Percentiles rank a stretch among this genome's conserved stretches.
phyloP scores from a whole-genome alignment of 2,888 invertebrate genomes.

The Agonopterix heracliana region DNA sequence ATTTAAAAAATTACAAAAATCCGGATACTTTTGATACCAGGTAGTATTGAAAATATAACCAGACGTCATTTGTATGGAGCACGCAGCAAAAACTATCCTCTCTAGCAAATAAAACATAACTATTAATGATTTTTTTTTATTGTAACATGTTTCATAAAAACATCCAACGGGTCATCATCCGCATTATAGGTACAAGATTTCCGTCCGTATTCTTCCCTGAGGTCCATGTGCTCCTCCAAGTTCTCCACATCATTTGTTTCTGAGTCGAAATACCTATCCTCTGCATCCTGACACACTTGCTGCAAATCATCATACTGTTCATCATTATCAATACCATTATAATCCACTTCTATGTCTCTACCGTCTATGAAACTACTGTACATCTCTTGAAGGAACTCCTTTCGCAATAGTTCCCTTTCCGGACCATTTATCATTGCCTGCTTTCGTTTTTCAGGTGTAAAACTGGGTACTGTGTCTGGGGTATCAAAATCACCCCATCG shows the following conservation, averaged over 20 bases:
- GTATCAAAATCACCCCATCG: constrained; percentile 78
- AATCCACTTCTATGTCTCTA: constrained; percentile 88
- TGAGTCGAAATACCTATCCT: constrained; percentile 94
- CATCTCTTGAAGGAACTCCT: constrained; percentile 91
- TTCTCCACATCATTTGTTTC: constrained; percentile 80
- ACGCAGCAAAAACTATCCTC: too few species aligned
- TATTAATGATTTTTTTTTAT: constrained; percentile 48
- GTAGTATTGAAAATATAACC: too few species aligned
- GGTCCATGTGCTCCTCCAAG: constrained; percentile 55
- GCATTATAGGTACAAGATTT: constrained; percentile 20
- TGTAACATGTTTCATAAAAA: constrained; percentile 79
- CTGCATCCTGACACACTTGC: constrained; percentile 83
- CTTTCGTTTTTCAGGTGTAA: constrained; percentile 42
- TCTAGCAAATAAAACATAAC: too few species aligned
- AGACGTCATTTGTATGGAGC: too few species aligned
- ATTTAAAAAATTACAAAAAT: too few species aligned
- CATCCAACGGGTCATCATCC: constrained; percentile 81
- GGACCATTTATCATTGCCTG: constrained; percentile 66
- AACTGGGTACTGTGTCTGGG: constrained; percentile 42
- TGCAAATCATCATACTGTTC: constrained; percentile 86
- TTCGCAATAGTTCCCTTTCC: constrained; percentile 80
- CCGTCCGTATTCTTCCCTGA: constrained; percentile 49
- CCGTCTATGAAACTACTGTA: constrained; percentile 90
- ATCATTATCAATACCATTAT: constrained; percentile 87
- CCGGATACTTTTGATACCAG: too few species aligned